Evolutionary conservation across 2,797 vertebrate genomes (phyloP).

Genomic region (Furcifer pardalis): DNA sequence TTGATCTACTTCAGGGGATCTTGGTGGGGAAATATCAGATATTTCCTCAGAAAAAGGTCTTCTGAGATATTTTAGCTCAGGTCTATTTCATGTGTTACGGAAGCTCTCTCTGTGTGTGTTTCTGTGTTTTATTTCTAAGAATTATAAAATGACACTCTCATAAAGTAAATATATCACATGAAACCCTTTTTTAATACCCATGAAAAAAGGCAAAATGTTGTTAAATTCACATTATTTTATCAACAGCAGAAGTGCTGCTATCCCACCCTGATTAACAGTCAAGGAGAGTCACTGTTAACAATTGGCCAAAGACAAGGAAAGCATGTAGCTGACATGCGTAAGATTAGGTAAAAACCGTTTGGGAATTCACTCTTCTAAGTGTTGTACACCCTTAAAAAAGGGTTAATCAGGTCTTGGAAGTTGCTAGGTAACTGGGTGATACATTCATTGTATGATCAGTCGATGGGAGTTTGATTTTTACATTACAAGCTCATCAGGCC

Average conservation of each 20-base stretch:
- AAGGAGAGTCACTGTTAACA: neutral
- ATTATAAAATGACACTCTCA: neutral
- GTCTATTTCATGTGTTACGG: neutral
- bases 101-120: neutral
- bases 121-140: neutral
- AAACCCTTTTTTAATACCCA: neutral
- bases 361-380: neutral
- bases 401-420: conserved; percentile 22
- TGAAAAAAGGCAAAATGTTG: neutral
- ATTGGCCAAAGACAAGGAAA: neutral
- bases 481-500: conserved; percentile 32
- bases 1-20: neutral
- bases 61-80: neutral
- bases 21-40: neutral
- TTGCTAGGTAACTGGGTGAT: conserved; percentile 32
- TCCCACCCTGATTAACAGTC: neutral
- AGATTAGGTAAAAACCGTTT: neutral
- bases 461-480: conserved; percentile 39
- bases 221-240: neutral
- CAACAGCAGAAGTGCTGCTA: neutral
- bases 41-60: neutral
- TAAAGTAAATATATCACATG: neutral
- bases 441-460: conserved; percentile 37
- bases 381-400: conserved; percentile 28
- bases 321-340: neutral